Percentiles rank a stretch among this genome's conserved stretches.
Evolutionary conservation across 1,140 invertebrate genomes (phyloP).

Genomic region (Bombus pyrosoma): DNA sequence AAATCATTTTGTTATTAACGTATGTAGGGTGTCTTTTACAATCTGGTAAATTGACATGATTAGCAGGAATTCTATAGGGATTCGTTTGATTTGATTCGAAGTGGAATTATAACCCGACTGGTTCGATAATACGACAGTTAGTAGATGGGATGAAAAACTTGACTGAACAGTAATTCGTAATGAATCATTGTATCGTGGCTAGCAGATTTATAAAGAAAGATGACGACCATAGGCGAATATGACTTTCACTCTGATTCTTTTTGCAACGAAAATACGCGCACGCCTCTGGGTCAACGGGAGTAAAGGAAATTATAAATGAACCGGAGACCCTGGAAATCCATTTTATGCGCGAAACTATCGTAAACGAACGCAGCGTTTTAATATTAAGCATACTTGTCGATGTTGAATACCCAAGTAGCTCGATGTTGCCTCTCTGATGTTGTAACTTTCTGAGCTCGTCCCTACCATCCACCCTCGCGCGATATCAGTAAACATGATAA

Average conservation of each 20-base stretch:
- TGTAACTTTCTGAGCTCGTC: constrained; percentile 1
- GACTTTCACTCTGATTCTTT: neutral
- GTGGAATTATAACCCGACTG: neutral
- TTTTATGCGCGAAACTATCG: constrained; percentile 1
- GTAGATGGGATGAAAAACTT: neutral
- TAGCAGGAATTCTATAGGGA: neutral
- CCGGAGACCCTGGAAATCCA: neutral
- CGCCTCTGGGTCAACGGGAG: neutral
- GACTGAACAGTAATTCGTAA: neutral
- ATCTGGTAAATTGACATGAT: neutral
- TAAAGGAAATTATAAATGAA: constrained; percentile 9
- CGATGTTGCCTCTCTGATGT: neutral
- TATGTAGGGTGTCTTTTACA: too few relatives aligned
- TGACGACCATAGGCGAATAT: neutral
- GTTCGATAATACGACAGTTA: neutral
- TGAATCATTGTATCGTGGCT: neutral
- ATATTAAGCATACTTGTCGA: constrained; percentile 19
- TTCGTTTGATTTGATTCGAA: neutral
- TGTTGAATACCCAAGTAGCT: constrained; percentile 24
- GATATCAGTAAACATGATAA: neutral
- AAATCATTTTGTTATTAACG: neutral
- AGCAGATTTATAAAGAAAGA: neutral
- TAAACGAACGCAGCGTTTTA: neutral
- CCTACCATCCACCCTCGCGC: too few relatives aligned
- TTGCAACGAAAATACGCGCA: neutral